These are phyloP conservation scores for Stichodactyla helianthus DNA, from an alignment of 64 coral and sea anemone species.

Conservation along the genomic window DNA sequence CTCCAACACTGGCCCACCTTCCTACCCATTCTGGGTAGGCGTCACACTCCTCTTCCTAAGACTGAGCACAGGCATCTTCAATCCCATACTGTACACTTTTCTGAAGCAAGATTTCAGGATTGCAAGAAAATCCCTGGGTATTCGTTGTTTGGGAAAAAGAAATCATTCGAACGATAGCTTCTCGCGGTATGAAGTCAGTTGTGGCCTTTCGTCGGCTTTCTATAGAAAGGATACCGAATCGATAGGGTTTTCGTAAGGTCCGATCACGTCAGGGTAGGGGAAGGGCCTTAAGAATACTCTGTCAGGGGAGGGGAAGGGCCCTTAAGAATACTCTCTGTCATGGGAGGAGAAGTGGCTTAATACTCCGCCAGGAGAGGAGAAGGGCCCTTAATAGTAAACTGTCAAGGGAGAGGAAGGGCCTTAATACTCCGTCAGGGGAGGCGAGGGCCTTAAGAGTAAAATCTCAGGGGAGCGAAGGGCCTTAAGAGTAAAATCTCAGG, in stretches of 20 bases:
- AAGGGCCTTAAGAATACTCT: background rate
- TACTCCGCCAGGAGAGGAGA: background rate
- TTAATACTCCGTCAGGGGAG: too few relatives aligned
- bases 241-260: background rate
- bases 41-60: slow-evolving; percentile 36
- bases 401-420: too few relatives aligned
- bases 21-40: slow-evolving; percentile 48
- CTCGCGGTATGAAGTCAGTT: background rate
- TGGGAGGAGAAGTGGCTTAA: background rate
- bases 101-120: slow-evolving; percentile 74
- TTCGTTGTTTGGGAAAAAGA: background rate
- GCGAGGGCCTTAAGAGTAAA: too few relatives aligned
- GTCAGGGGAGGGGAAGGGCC: background rate
- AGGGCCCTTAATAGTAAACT: too few relatives aligned
- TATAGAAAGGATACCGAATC: background rate
- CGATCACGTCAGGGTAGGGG: background rate
- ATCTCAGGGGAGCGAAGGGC: too few relatives aligned
- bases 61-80: slow-evolving; percentile 57
- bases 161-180: background rate
- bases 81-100: slow-evolving; percentile 73
- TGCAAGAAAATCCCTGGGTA: slow-evolving; percentile 14
- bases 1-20: background rate
- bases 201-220: background rate
- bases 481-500: too few relatives aligned
- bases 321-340: background rate